phyloP scores from a whole-genome alignment of 2,797 vertebrate species.

The Nasua narica region DNA sequence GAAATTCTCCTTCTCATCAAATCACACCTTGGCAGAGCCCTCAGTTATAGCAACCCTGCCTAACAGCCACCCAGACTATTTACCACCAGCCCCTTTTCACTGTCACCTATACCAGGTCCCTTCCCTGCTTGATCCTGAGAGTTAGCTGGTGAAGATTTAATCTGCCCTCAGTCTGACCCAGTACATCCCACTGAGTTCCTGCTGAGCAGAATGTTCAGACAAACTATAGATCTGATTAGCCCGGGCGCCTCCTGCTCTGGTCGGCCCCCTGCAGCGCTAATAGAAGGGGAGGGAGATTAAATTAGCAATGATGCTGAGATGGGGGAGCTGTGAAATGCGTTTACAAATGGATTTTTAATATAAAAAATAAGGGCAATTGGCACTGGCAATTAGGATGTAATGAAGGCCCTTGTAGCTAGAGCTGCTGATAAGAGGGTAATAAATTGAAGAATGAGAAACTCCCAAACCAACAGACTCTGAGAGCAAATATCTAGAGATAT shows the following conservation, averaged over 20 bases:
- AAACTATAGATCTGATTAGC: slow-evolving; percentile 59
- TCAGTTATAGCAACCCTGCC: background rate
- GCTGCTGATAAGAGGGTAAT: slow-evolving; percentile 23
- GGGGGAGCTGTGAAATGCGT: slow-evolving; percentile 43
- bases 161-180: slow-evolving; percentile 43
- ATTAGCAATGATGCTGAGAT: slow-evolving; percentile 31
- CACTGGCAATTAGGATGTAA: slow-evolving; percentile 54
- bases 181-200: slow-evolving; percentile 39
- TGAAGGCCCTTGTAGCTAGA: slow-evolving; percentile 46
- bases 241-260: background rate
- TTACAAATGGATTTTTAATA: slow-evolving; percentile 69
- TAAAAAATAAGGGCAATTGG: slow-evolving; percentile 62
- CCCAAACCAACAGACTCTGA: background rate
- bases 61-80: background rate
- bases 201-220: slow-evolving; percentile 45
- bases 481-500: background rate
- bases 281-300: slow-evolving; percentile 45
- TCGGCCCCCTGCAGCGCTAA: slow-evolving; percentile 27
- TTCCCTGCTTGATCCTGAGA: background rate
- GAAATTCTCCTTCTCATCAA: background rate
- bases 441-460: slow-evolving; percentile 26
- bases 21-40: background rate
- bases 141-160: slow-evolving; percentile 28
- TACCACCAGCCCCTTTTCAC: background rate
- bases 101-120: background rate